phyloP scores from a whole-genome alignment of 2,888 invertebrate genomes.

The Formica aserva region DNA sequence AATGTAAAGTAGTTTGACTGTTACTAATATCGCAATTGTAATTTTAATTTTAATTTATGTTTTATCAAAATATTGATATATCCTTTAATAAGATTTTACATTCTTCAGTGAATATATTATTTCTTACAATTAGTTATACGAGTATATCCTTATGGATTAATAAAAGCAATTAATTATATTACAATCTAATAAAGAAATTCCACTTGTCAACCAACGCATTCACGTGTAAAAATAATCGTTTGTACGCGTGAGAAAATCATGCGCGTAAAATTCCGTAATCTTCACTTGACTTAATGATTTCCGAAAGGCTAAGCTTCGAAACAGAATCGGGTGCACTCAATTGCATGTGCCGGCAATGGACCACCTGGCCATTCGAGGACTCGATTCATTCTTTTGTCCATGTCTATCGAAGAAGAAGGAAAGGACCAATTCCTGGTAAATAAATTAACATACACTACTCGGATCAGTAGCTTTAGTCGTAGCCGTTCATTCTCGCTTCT shows the following conservation, averaged over 20 bases:
- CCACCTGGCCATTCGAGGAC: slow-evolving; percentile 80
- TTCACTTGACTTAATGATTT: slow-evolving; percentile 10
- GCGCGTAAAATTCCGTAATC: not conserved
- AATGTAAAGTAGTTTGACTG: not conserved
- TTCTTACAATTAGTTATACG: not conserved
- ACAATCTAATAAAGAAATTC: not conserved
- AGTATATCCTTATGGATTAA: not conserved
- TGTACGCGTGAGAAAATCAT: not conserved
- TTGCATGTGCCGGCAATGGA: slow-evolving; percentile 71
- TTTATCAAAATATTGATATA: not conserved
- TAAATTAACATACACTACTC: slow-evolving; percentile 77
- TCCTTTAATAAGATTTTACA: not conserved
- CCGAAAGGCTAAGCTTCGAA: not conserved
- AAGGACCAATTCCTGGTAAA: slow-evolving; percentile 73
- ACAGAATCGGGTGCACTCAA: slow-evolving; percentile 61
- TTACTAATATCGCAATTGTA: not conserved
- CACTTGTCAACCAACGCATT: not conserved
- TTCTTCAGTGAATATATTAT: not conserved
- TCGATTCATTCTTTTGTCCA: slow-evolving; percentile 79
- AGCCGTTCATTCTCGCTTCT: slow-evolving; percentile 73
- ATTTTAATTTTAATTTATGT: not conserved
- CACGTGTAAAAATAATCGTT: not conserved
- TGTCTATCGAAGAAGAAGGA: slow-evolving; percentile 62
- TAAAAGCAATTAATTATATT: not conserved
- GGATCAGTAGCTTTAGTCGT: slow-evolving; percentile 58